Evolutionary conservation across 2,113 vertebrate genomes (phyloP), one percentile per base, ranked within the genome.

Genomic region (Pipa parva): DNA sequence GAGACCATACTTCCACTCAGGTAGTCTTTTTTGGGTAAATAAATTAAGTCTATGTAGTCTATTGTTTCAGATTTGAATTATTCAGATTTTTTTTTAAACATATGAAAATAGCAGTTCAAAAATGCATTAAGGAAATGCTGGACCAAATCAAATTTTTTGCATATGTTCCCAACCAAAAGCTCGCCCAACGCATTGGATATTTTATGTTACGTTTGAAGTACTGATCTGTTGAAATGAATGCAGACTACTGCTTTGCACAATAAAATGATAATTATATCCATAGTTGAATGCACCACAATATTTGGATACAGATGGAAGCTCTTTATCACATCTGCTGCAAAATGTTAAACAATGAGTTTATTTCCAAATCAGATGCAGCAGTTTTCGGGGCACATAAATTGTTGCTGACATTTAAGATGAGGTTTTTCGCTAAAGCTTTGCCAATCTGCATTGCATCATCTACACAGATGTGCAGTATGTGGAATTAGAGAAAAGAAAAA

Each of bases 291-390:
- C 28, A 10, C 20, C 55, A 36, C 37, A 20, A 29, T 36, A 36
- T 58, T 21, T 36, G 29, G 28, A 36, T 9, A 22, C 20, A 13
- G 27, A 33, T 29, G 11, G n/a, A 55, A 25, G 15, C 51, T 28
- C 18, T 58, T 58, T 58, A 21, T 21, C 31, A 58, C 28, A 58
- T 29, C 52, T 56, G 52, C 18, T 56, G 11, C 52, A 56, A 27
- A 29, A 56, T 56, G n/a, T 56, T 36, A 36, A 22, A 29, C 29
- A 18, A 10, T 2, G 28, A 22, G 28, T 29, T 33, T 58, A 33
- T 20, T 36, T 21, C 28, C 31, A 58, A 21, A 58, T 58, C 31
- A 20, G 29, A 31, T 20, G 18, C 20, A 58, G 18, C 55, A 58
- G 9, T 36, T 58, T 58, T 58, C 55, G 31, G 27, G 13, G n/a